phyloP scores from a whole-genome alignment of 2,113 vertebrate species.

The Caranx melampygus region DNA sequence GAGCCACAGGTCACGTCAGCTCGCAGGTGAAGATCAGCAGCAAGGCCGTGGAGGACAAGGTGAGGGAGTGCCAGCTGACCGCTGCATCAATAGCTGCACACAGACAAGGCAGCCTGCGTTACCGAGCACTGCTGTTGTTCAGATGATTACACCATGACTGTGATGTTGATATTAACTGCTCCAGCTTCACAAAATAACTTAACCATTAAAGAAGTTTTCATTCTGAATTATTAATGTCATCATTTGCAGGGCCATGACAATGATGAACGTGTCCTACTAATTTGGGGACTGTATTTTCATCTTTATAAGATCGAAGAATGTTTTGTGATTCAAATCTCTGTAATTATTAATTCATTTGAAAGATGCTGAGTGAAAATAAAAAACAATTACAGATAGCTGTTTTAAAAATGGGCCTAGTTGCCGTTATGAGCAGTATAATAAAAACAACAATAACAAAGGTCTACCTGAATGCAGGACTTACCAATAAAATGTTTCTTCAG shows the following conservation, averaged over 20 bases:
- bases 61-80: background rate
- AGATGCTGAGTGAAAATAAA: too few relatives aligned
- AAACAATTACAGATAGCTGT: too few relatives aligned
- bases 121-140: background rate
- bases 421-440: too few relatives aligned
- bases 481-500: constrained; percentile 85
- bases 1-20: constrained; percentile 51
- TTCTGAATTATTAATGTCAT: background rate
- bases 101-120: constrained; percentile 6
- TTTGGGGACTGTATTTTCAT: too few relatives aligned
- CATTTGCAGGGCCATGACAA: too few relatives aligned
- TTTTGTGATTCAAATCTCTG: too few relatives aligned
- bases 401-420: too few relatives aligned
- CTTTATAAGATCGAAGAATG: too few relatives aligned
- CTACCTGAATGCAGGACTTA: constrained; percentile 49
- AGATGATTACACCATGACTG: background rate
- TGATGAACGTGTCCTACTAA: too few relatives aligned
- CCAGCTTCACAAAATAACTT: background rate
- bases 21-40: constrained; percentile 45
- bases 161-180: background rate
- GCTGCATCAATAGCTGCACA: constrained; percentile 43
- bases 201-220: background rate
- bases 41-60: constrained; percentile 20
- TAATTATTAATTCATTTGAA: too few relatives aligned
- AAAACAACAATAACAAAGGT: too few relatives aligned